A percentile compares a stretch with the other conserved stretches of the same genome.
phyloP scores from a whole-genome alignment of 1,140 invertebrate genomes.

The Eubasilissa regina region DNA sequence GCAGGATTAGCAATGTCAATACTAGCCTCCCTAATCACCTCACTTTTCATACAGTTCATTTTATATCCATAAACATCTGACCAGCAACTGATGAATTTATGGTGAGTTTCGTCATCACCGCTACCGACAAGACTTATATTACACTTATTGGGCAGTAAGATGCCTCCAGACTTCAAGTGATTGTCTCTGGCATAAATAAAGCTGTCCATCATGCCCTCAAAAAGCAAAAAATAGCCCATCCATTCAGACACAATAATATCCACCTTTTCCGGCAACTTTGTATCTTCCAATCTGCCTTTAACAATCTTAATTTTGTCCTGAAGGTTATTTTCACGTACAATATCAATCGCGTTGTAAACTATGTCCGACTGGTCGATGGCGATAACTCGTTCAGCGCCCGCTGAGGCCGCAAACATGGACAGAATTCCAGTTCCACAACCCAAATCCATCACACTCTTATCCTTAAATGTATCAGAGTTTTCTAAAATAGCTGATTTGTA shows the following conservation, averaged over 20 bases:
- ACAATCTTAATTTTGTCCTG: constrained; percentile 76
- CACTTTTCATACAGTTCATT: constrained; percentile 94
- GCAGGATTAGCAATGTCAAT: constrained; percentile 88
- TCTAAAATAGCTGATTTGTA: constrained; percentile 94
- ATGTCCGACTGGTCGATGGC: constrained; percentile 94
- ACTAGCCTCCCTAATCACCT: constrained; percentile 91
- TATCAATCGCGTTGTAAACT: constrained; percentile 86
- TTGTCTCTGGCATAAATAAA: constrained; percentile 93
- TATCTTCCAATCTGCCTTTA: constrained; percentile 92
- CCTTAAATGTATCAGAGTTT: constrained; percentile 80
- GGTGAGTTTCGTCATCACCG: constrained; percentile 86
- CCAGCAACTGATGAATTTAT: constrained; percentile 90
- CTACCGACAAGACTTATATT: constrained; percentile 91
- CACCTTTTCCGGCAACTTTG: constrained; percentile 87
- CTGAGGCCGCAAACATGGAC: constrained; percentile 95
- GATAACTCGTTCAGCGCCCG: constrained; percentile 92
- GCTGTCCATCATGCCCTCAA: constrained; percentile 98
- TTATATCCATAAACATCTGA: constrained; percentile 97
- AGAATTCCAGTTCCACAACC: constrained; percentile 96
- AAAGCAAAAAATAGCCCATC: constrained; percentile 99
- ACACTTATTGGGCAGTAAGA: constrained; percentile 91
- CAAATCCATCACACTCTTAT: constrained; percentile 92
- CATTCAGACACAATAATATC: constrained; percentile 99
- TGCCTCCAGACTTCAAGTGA: constrained; percentile 82
- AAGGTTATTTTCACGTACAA: constrained; percentile 82